Conservation (phyloP, 2,113 vertebrate species). For the Anhinga anhinga region DNA sequence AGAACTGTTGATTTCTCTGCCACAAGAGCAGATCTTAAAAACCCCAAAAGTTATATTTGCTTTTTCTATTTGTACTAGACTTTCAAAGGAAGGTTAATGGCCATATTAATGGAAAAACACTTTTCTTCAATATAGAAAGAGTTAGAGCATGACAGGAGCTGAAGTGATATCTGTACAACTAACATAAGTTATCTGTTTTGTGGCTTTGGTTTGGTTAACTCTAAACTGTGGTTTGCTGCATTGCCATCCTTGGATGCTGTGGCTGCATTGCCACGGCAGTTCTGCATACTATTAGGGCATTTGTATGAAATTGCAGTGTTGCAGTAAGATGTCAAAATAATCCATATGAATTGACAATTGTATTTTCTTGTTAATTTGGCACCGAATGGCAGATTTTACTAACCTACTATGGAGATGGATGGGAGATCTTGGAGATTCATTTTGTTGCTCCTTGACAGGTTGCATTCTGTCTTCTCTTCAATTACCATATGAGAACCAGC, state of each 20-base stretch:
- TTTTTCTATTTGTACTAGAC: not conserved
- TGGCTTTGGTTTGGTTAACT: no score
- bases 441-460: slow-evolving; percentile 34
- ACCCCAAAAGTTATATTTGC: not conserved
- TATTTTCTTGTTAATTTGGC: not conserved
- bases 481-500: slow-evolving; percentile 44
- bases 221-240: not conserved
- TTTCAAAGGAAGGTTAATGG: not conserved
- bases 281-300: not conserved
- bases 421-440: slow-evolving; percentile 56
- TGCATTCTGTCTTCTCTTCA: slow-evolving; percentile 62
- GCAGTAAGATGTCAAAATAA: not conserved
- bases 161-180: not conserved
- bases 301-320: not conserved
- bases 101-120: not conserved
- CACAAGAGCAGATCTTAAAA: not conserved
- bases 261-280: not conserved
- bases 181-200: not conserved
- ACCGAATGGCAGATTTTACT: not conserved
- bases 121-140: not conserved
- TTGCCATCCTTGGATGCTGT: not conserved
- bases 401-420: slow-evolving; percentile 76
- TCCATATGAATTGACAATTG: not conserved
- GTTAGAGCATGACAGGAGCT: not conserved
- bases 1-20: not conserved